Conservation (phyloP, 2,113 vertebrate genomes). For the Ptychochromis oligacanthus region DNA sequence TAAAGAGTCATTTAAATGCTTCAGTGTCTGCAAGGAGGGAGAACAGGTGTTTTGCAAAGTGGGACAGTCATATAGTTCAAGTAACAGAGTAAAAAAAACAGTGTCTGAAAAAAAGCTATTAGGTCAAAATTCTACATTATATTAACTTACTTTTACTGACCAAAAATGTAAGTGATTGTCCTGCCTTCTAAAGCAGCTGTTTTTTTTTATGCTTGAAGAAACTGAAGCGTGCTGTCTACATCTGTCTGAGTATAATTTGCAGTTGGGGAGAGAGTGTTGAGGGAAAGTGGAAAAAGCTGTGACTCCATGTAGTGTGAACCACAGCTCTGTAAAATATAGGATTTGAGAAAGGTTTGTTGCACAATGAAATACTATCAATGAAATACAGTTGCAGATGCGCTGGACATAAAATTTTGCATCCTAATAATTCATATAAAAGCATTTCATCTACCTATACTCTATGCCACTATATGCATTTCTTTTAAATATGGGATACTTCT, state of each 20-base stretch:
- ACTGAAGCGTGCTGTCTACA: constrained; percentile 12
- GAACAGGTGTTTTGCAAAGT: neutral
- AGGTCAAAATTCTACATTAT: neutral
- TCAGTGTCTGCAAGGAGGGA: neutral
- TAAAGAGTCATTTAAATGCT: neutral
- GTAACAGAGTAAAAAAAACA: neutral
- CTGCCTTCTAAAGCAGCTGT: constrained; percentile 11
- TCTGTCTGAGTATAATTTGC: constrained; percentile 5
- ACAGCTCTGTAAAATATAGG: neutral
- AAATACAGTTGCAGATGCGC: neutral
- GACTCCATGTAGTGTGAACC: neutral
- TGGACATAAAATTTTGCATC: neutral
- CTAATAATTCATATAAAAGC: neutral
- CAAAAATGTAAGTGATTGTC: neutral
- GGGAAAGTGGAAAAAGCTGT: neutral
- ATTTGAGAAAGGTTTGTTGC: neutral
- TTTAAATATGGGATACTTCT: no score
- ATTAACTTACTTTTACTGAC: neutral
- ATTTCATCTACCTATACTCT: neutral
- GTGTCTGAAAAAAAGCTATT: neutral
- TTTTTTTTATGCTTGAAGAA: neutral
- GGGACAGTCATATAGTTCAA: neutral
- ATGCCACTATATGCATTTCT: no score
- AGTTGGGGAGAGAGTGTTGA: neutral
- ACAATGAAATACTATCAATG: neutral